Base-by-base conservation (phyloP, 2,113 vertebrate genomes). In the Austrofundulus limnaeus region DNA sequence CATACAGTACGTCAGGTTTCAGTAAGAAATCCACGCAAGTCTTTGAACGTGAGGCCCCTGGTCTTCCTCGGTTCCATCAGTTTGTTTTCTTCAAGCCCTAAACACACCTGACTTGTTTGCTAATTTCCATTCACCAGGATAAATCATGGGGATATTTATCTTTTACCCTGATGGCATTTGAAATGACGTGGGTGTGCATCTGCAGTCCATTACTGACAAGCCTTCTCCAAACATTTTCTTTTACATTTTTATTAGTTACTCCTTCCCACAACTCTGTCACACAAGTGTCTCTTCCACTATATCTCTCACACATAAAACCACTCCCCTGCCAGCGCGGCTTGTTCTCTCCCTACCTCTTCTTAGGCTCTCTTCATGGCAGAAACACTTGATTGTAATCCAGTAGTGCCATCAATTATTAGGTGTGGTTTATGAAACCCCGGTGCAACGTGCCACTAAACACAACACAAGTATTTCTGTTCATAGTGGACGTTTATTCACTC, bases 321-420 rank as follows among this genome's bases (percentile, higher is more conserved):
- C 48, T 9, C 37, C 17, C 1, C 24, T 14, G 38, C 13, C 20
- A 14, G 15, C 9, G 1, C 21, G 28, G 20, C 28, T 5, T 50
- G 48, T 42, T 49, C 64, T 21, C 2, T 42, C 17, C 42, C 19
- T 47, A 21, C 10, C 14, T n/a, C 10, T 37, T 47, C 28, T 38
- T 11, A 42, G 34, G 1, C 28, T 53, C 51, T 0, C 9, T 31
- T 12, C 23, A 15, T 16, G n/a, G 8, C 23, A 51, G 23, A 38
- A 49, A 8, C 45, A 13, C 59, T 67, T 70, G 60, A 85, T 82
- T 39, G 19, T 82, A 72, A 74, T 82, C 72, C 71, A 73, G 46
- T 59, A 17, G 54, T 38, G 43, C 77, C 75, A 86, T 86, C 74
- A 82, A 86, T 86, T 83, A 86, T 83, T 86, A 68, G 83, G 52